phyloP scores from a whole-genome alignment of 2,113 vertebrate species.

The Platycercus adscitus region DNA sequence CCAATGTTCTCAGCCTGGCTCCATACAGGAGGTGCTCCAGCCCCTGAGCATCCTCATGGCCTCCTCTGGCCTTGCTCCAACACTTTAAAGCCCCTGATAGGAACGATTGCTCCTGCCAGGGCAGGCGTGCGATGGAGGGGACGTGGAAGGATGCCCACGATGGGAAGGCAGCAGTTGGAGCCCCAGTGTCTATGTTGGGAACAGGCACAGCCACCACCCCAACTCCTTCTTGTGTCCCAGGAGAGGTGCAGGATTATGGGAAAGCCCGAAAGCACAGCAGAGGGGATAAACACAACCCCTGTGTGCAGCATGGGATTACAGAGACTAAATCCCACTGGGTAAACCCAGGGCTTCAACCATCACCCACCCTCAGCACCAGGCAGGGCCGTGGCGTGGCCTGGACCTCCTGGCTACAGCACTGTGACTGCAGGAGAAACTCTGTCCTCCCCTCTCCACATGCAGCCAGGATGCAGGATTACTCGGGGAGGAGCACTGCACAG shows the following conservation, averaged over 20 bases:
- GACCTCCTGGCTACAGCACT: not conserved
- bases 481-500: not conserved
- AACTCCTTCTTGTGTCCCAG: not conserved
- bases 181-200: fast-evolving
- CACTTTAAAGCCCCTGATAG: slow-evolving; percentile 11
- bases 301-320: not conserved
- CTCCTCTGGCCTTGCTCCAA: not conserved
- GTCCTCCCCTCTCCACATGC: not conserved
- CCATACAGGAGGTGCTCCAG: not conserved
- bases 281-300: not conserved
- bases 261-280: not conserved
- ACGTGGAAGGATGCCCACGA: not conserved
- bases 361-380: fast-evolving
- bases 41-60: not conserved
- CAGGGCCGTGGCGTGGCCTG: not conserved
- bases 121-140: not conserved
- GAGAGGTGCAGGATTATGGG: not conserved
- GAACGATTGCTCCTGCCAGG: not conserved
- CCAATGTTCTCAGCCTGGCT: not conserved
- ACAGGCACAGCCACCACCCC: not conserved
- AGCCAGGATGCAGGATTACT: not conserved
- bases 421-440: not conserved
- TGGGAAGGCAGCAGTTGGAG: not conserved
- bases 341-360: not conserved
- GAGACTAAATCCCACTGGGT: not conserved